Conservation (phyloP, 1,140 invertebrate genomes). For the Neelides sp. region DNA sequence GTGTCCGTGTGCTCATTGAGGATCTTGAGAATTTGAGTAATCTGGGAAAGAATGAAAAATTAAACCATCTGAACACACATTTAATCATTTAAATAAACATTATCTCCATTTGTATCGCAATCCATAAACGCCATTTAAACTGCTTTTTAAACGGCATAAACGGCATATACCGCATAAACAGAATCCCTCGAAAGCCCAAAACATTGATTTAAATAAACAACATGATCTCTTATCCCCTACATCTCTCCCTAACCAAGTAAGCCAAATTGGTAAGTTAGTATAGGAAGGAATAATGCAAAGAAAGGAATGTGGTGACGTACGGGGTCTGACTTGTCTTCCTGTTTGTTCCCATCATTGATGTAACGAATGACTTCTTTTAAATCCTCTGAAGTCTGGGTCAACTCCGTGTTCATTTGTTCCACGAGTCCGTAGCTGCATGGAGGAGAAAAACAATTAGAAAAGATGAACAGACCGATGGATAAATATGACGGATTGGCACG, state of each 20-base stretch:
- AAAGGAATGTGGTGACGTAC: too few species aligned
- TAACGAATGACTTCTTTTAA: conserved; percentile 90
- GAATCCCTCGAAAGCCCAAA: too few species aligned
- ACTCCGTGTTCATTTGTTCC: conserved; percentile 79
- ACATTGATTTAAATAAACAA: too few species aligned
- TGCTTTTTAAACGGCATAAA: too few species aligned
- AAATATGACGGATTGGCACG: too few species aligned
- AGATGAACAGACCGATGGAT: background rate
- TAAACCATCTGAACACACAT: background rate
- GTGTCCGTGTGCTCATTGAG: conserved; percentile 94
- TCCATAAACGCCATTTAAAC: background rate
- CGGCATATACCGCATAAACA: too few species aligned
- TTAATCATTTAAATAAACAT: background rate
- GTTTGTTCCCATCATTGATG: conserved; percentile 73
- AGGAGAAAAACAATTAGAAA: conserved; percentile 6
- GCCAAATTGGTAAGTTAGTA: too few species aligned
- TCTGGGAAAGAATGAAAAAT: conserved; percentile 40
- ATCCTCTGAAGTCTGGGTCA: conserved; percentile 88
- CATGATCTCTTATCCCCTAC: too few species aligned
- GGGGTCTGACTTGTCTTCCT: conserved; percentile 71
- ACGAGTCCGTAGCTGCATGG: conserved; percentile 62
- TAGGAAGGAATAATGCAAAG: too few species aligned
- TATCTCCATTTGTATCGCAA: background rate
- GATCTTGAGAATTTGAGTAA: conserved; percentile 82
- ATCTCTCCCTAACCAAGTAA: too few species aligned